Percentiles rank a stretch among this genome's conserved stretches.
These are phyloP conservation scores for Zootoca vivipara DNA, from an alignment of 2,113 vertebrate species.

Conservation along the genomic window DNA sequence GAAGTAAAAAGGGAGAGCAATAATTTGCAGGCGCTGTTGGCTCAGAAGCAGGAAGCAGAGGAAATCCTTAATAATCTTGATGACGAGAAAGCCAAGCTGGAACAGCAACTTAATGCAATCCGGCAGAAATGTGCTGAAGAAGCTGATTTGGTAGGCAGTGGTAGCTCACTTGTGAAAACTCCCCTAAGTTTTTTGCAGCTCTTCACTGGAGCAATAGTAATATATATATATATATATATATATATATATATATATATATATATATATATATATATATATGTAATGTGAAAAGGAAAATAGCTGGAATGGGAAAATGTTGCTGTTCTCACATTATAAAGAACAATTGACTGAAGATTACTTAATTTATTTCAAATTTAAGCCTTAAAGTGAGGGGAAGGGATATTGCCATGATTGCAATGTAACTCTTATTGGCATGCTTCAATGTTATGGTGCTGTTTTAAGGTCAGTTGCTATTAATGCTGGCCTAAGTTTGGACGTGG, in stretches of 20 bases:
- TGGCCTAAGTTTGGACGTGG: not conserved
- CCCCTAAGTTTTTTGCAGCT: not conserved
- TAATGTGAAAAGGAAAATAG: not conserved
- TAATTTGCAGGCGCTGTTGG: conserved; percentile 88
- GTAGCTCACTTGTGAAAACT: not conserved
- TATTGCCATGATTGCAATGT: not conserved
- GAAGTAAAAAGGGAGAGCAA: conserved; percentile 89
- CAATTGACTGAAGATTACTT: not conserved
- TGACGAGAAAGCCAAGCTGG: conserved; percentile 90
- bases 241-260: not conserved
- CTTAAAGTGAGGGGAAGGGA: too few species aligned
- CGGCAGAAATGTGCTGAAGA: conserved; percentile 90
- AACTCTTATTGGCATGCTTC: not conserved
- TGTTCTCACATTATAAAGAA: not conserved
- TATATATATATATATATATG: not conserved
- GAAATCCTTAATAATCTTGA: conserved; percentile 90
- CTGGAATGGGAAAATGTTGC: not conserved
- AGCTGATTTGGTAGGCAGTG: conserved; percentile 83
- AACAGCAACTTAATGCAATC: conserved; percentile 90
- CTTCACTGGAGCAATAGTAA: not conserved
- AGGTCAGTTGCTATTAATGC: not conserved
- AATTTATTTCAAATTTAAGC: not conserved
- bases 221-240: not conserved
- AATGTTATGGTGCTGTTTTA: not conserved
- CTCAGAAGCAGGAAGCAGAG: conserved; percentile 90